Percentiles rank a stretch among this genome's conserved stretches.
These are phyloP conservation scores for Triplophysa bombifrons DNA, from an alignment of 2,797 vertebrate species.

Conservation along the genomic window DNA sequence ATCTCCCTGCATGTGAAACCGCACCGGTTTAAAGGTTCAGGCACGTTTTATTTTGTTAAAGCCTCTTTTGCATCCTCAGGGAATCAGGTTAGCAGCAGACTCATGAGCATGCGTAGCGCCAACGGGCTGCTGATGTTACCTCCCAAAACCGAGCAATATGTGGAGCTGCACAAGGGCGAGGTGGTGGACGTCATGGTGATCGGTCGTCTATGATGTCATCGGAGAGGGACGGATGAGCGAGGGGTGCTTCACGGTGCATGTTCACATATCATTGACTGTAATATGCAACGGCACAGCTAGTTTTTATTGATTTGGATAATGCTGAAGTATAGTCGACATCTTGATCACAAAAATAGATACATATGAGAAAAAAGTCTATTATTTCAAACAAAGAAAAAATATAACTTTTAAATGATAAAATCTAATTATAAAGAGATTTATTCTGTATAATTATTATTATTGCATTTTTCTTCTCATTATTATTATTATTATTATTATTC, in stretches of 20 bases:
- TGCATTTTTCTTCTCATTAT: constrained; percentile 73
- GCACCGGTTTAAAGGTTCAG: not conserved
- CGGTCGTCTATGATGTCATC: constrained; percentile 87
- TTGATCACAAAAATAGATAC: constrained; percentile 89
- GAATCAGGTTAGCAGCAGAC: constrained; percentile 90
- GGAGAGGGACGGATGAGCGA: constrained; percentile 66
- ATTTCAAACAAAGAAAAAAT: constrained; percentile 96
- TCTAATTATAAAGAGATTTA: constrained; percentile 94
- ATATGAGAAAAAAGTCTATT: constrained; percentile 84
- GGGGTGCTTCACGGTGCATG: constrained; percentile 85
- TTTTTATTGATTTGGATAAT: constrained; percentile 99
- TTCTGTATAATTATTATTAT: constrained; percentile 87
- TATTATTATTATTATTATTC: constrained; percentile 83
- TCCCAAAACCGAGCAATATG: constrained; percentile 93
- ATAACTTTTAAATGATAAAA: constrained; percentile 93
- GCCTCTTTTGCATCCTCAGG: constrained; percentile 64
- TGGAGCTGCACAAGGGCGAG: constrained; percentile 92
- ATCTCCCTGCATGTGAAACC: constrained; percentile 71
- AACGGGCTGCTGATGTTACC: constrained; percentile 91
- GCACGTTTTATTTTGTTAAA: not conserved
- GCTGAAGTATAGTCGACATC: constrained; percentile 99
- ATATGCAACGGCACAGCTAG: constrained; percentile 99
- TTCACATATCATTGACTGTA: constrained; percentile 99
- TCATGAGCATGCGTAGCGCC: constrained; percentile 91
- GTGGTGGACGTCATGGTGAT: constrained; percentile 92